Evolutionary conservation across 2,888 invertebrate genomes (phyloP).

Genomic region (Heliconius erato): DNA sequence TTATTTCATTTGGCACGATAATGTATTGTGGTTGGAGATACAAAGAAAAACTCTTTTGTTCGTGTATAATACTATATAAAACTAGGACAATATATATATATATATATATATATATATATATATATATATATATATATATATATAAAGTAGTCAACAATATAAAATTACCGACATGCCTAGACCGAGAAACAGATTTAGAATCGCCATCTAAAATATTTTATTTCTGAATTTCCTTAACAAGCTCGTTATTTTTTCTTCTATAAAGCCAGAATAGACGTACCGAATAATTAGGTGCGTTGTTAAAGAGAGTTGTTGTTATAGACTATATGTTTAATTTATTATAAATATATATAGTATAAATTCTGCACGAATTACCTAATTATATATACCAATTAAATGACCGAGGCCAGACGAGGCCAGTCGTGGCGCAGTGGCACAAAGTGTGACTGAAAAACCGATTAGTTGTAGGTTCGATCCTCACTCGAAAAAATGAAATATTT

Average conservation of each 20-base stretch:
- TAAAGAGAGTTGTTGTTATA: neutral
- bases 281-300: conserved; percentile 7
- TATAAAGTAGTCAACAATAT: conserved; percentile 3
- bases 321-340: neutral
- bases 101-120: too few species aligned
- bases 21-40: conserved; percentile 32
- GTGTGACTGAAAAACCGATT: too few species aligned
- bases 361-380: too few species aligned
- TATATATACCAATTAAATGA: too few species aligned
- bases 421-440: too few species aligned
- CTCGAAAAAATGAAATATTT: too few species aligned
- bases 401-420: too few species aligned
- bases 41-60: conserved; percentile 29
- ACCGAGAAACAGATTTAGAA: conserved; percentile 11
- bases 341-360: neutral
- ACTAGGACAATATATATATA: conserved; percentile 17
- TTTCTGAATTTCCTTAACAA: conserved; percentile 14
- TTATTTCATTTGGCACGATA: conserved; percentile 45
- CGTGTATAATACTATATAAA: conserved; percentile 26
- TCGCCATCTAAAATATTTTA: conserved; percentile 15
- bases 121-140: too few species aligned
- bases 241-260: neutral
- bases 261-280: neutral
- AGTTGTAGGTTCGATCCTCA: too few species aligned
- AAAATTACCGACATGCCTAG: conserved; percentile 15